Base-by-base conservation (phyloP, 2,113 vertebrate species). In the Protomyctophum bolini region DNA sequence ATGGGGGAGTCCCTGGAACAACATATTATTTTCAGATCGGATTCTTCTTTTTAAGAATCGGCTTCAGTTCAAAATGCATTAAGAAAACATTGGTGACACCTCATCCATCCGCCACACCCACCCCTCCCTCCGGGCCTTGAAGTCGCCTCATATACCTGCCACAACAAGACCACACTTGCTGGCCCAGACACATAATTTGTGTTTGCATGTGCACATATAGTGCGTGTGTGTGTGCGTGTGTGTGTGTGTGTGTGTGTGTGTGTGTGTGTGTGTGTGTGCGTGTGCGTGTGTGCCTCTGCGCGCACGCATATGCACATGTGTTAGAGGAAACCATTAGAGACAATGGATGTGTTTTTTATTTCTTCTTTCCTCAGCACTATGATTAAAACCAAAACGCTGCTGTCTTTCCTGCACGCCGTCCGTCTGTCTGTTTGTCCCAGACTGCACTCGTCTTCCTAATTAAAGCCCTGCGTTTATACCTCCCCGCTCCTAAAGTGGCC, bases 401-500 rank as follows among this genome's bases (percentile, higher is more conserved):
- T 78, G 70, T 79, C 71, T 56, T 60, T 70, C 69, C 76, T 76
- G 76, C 86, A 83, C 75, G 83, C 80, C 83, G 87, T 86, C 21
- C 21, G 21, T 21, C 21, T 21, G 21, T 21, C 21, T 2, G 21
- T 21, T 82, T 87, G 86, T 87, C 81, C 79, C 87, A 83, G 80
- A 88, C 83, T 76, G 75, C 77, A 57, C 75, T 52, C 51, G 68
- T 70, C 75, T 80, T 81, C 79, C 86, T 86, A 89, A 91, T 87
- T 90, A 90, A 88, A 79, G 33, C 33, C 77, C 80, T 77, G 21
- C 87, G 85, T 86, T 85, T 87, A 21, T 21, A 89, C 83, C 88
- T 84, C 88, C 50, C 62, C 79, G 57, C 58, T 82, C 80, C 83
- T 82, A 81, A 85, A 81, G 68, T 41, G 33, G 33, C 33, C 82